Percentiles rank a stretch among this genome's conserved stretches.
Conservation (phyloP, 2,888 invertebrate species). For the Adela reaumurella region DNA sequence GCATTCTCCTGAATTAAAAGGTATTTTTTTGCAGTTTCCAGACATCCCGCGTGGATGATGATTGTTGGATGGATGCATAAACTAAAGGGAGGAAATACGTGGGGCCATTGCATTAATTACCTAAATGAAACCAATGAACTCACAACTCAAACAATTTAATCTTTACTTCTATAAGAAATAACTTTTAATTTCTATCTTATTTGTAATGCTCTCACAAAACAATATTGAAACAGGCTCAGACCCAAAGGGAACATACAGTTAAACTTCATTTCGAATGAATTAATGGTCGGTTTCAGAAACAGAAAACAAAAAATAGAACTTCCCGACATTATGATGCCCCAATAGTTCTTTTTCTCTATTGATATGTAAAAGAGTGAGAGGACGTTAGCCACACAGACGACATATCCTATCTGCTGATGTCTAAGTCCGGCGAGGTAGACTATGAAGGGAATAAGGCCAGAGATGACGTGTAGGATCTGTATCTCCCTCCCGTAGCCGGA, state of each 20-base stretch:
- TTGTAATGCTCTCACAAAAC: too few species aligned
- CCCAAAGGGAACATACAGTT: background rate
- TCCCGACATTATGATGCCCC: background rate
- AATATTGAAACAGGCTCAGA: background rate
- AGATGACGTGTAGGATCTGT: background rate
- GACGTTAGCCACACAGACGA: background rate
- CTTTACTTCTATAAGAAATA: too few species aligned
- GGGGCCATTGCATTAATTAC: too few species aligned
- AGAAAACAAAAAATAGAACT: background rate
- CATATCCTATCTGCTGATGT: background rate
- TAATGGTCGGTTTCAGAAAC: background rate
- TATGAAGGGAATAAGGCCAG: background rate
- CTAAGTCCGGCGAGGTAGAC: background rate
- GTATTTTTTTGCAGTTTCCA: too few species aligned
- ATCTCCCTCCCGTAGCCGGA: background rate
- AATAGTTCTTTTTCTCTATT: background rate
- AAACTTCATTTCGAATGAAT: too few species aligned
- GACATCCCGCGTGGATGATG: too few species aligned
- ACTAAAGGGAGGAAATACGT: too few species aligned
- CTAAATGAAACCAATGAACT: too few species aligned
- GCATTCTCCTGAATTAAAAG: too few species aligned
- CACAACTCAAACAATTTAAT: too few species aligned
- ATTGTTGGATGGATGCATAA: too few species aligned
- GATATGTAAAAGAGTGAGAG: background rate
- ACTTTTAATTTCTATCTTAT: too few species aligned